A percentile compares a stretch with the other conserved stretches of the same genome.
Conservation (phyloP, 2,888 invertebrate species). For the Melipona bicolor region DNA sequence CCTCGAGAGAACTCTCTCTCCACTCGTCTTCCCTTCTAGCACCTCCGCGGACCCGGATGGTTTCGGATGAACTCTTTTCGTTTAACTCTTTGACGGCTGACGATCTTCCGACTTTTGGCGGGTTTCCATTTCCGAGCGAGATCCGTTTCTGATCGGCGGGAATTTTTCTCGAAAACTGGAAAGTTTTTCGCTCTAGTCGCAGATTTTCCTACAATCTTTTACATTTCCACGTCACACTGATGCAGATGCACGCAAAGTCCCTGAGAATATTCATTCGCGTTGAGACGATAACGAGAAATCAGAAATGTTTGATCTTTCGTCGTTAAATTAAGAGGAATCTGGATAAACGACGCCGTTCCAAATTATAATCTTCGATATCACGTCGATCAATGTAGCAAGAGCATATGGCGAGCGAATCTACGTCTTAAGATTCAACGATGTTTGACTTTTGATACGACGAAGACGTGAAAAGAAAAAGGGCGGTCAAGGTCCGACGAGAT, state of each 20-base stretch:
- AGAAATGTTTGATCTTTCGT: not conserved
- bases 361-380: constrained; percentile 18
- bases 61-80: constrained; percentile 10
- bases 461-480: constrained; percentile 15
- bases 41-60: not conserved
- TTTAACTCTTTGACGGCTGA: constrained; percentile 10
- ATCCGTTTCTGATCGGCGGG: not conserved
- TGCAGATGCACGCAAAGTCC: no score
- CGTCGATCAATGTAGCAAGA: not conserved
- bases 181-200: not conserved
- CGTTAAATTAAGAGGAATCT: not conserved
- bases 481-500: constrained; percentile 4
- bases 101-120: not conserved
- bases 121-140: not conserved
- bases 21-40: not conserved
- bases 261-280: not conserved
- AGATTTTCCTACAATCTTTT: not conserved
- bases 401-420: constrained; percentile 22
- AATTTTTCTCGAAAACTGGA: not conserved
- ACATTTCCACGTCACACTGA: not conserved
- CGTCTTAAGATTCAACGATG: not conserved
- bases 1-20: not conserved
- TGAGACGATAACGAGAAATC: not conserved
- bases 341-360: not conserved
- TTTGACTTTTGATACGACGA: constrained; percentile 7